phyloP scores from a whole-genome alignment of 1,140 invertebrate genomes.

The Cotesia chilonis region DNA sequence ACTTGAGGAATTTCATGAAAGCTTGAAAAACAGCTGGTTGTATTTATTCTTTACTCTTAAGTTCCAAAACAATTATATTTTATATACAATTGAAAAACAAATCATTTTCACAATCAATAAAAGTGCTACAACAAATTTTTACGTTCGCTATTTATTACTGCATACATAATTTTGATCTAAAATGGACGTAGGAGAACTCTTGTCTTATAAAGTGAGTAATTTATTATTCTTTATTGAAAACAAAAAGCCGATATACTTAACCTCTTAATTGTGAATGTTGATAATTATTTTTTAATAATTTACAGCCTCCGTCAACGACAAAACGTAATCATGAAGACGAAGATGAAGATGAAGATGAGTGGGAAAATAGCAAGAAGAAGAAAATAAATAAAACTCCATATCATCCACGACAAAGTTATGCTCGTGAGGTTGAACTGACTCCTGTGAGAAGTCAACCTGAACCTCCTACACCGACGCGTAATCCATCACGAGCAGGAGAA shows the following conservation, averaged over 20 bases:
- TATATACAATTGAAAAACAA: too few species aligned
- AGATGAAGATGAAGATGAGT: conserved; percentile 71
- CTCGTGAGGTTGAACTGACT: conserved; percentile 50
- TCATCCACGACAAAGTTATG: conserved; percentile 57
- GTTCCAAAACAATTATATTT: too few species aligned
- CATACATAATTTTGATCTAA: conserved; percentile 5
- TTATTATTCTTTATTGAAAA: conserved; percentile 26
- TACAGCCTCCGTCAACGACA: conserved; percentile 79
- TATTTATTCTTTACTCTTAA: too few species aligned
- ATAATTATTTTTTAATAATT: conserved; percentile 40
- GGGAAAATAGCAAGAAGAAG: conserved; percentile 66
- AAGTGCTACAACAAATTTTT: background rate
- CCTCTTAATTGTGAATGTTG: conserved; percentile 33
- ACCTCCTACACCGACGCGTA: conserved; percentile 65
- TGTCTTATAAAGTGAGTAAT: conserved; percentile 40
- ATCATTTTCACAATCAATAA: too few species aligned
- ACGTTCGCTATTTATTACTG: conserved; percentile 32
- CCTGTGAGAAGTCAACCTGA: conserved; percentile 65
- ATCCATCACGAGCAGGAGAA: conserved; percentile 57
- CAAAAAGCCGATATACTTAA: background rate
- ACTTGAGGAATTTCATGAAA: too few species aligned
- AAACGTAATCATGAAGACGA: conserved; percentile 77
- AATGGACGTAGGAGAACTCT: conserved; percentile 38
- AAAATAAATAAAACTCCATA: conserved; percentile 63
- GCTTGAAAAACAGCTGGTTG: too few species aligned